Percentiles rank a stretch among this genome's conserved stretches.
Conservation (phyloP, 64 coral and sea anemone genomes). For the Exaiptasia diaphana region DNA sequence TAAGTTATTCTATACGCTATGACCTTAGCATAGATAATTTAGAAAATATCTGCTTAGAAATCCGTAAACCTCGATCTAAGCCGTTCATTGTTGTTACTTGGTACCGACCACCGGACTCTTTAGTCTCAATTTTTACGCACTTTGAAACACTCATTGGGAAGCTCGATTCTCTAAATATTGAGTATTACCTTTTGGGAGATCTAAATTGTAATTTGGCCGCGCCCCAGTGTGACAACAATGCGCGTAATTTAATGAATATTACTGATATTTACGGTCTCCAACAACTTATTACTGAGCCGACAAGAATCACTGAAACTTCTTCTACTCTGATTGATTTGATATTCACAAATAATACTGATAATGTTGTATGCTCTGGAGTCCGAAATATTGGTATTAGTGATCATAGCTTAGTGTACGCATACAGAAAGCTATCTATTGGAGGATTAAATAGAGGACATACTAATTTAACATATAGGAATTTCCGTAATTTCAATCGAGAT, state of each 20-base stretch:
- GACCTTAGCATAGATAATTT: constrained; percentile 41
- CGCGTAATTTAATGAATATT: no score
- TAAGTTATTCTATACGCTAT: constrained; percentile 56
- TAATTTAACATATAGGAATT: constrained; percentile 36
- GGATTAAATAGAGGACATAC: neutral
- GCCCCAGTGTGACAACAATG: no score
- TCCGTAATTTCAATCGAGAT: constrained; percentile 40
- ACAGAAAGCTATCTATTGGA: no score
- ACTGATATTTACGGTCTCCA: no score
- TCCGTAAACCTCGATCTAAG: constrained; percentile 63
- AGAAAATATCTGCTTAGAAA: constrained; percentile 72
- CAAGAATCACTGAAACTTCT: no score
- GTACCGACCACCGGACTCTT: constrained; percentile 2
- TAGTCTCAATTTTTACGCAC: neutral
- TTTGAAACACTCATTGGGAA: neutral
- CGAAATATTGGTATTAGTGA: no score
- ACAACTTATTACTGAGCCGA: no score
- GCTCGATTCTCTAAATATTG: neutral
- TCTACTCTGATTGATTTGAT: no score
- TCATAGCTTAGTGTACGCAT: no score
- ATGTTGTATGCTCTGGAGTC: no score
- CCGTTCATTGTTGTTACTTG: constrained; percentile 20
- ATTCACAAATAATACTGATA: no score
- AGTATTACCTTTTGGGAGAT: neutral
- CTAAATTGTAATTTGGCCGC: no score